Evolutionary conservation across 1,140 invertebrate species (phyloP).

Genomic region (Oncopodura yosiiana): DNA sequence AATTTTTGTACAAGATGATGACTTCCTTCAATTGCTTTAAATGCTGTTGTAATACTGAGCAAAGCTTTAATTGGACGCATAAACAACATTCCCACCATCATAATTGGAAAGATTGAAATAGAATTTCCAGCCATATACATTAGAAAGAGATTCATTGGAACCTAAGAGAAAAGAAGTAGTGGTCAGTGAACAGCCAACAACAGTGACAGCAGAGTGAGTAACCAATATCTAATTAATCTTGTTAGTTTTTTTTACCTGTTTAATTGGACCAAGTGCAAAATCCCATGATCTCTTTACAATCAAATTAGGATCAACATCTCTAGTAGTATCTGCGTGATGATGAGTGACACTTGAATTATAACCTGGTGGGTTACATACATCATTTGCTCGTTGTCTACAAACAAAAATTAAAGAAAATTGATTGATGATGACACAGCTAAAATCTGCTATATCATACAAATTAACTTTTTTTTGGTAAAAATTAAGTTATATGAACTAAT

Average conservation of each 20-base stretch:
- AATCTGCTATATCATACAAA: slow-evolving; percentile 2
- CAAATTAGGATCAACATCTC: slow-evolving; percentile 66
- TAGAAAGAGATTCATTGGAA: slow-evolving; percentile 98
- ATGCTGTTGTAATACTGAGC: slow-evolving; percentile 50
- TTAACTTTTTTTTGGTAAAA: not conserved
- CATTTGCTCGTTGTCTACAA: slow-evolving; percentile 31
- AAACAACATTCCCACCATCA: slow-evolving; percentile 99
- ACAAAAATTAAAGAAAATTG: not conserved
- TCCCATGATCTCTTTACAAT: slow-evolving; percentile 97
- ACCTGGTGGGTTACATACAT: slow-evolving; percentile 67
- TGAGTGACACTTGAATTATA: slow-evolving; percentile 61
- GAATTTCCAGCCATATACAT: slow-evolving; percentile 99
- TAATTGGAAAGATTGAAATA: slow-evolving; percentile 99
- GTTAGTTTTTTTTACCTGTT: slow-evolving; percentile 50
- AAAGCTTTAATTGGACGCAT: slow-evolving; percentile 75
- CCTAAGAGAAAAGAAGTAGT: slow-evolving; percentile 44
- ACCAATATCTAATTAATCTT: slow-evolving; percentile 2
- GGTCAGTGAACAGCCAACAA: no score
- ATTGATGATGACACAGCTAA: not conserved
- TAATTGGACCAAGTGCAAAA: slow-evolving; percentile 84
- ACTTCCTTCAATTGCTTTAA: slow-evolving; percentile 91
- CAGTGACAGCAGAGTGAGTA: not conserved
- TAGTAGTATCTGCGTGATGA: slow-evolving; percentile 60
- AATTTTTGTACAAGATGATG: slow-evolving; percentile 84
- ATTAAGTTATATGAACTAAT: slow-evolving; percentile 5